phyloP scores from a whole-genome alignment of 1,140 invertebrate species.

The Melitaea cinxia region DNA sequence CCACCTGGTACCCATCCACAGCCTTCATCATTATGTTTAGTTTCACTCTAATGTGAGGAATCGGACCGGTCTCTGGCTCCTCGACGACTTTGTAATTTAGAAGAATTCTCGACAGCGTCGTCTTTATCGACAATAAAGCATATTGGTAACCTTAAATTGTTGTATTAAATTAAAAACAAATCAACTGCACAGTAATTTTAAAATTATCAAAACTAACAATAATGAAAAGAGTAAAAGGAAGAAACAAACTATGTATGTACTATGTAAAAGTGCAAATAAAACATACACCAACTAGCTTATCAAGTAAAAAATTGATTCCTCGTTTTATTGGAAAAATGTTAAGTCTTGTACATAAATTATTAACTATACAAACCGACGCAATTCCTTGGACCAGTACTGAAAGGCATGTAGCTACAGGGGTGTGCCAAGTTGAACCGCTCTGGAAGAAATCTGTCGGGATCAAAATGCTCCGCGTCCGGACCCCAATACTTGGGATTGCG shows the following conservation, averaged over 20 bases:
- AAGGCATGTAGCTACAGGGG: conserved; percentile 83
- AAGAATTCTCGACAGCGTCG: conserved; percentile 58
- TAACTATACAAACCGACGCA: conserved; percentile 80
- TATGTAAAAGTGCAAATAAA: too few species aligned
- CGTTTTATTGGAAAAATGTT: too few species aligned
- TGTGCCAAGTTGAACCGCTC: conserved; percentile 75
- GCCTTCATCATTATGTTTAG: conserved; percentile 65
- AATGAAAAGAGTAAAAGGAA: too few species aligned
- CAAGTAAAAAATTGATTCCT: too few species aligned
- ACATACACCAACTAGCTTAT: too few species aligned
- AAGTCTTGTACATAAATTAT: background rate
- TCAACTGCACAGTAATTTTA: too few species aligned
- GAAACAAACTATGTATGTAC: too few species aligned
- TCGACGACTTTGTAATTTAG: conserved; percentile 56
- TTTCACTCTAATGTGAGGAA: conserved; percentile 55
- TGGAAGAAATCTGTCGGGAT: conserved; percentile 86
- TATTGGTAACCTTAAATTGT: conserved; percentile 69
- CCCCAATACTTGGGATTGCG: conserved; percentile 79
- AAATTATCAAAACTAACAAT: too few species aligned
- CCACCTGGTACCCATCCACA: conserved; percentile 51
- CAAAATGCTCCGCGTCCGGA: conserved; percentile 85
- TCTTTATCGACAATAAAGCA: conserved; percentile 74
- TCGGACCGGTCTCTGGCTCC: conserved; percentile 39
- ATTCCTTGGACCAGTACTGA: conserved; percentile 84
- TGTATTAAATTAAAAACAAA: background rate